Conservation (phyloP, 2,888 invertebrate genomes). For the Hydrotaea diabolus region DNA sequence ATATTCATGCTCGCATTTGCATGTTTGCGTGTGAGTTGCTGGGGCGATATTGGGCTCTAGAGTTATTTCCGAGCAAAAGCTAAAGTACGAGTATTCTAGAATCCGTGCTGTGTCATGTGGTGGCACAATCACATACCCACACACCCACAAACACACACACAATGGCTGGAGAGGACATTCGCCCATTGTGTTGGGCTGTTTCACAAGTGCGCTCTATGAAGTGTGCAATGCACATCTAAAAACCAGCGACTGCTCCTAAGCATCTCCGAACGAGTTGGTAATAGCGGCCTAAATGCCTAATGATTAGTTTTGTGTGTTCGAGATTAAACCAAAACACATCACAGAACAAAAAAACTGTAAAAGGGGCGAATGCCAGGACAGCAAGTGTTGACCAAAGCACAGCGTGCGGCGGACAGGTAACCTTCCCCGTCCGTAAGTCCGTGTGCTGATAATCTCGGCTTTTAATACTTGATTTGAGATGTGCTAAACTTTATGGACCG, state of each 20-base stretch:
- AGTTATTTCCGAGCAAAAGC: slow-evolving; percentile 20
- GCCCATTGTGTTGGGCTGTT: slow-evolving; percentile 5
- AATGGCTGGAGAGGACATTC: neutral
- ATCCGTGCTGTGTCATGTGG: slow-evolving; percentile 32
- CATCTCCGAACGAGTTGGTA: slow-evolving; percentile 45
- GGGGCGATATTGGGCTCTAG: slow-evolving; percentile 52
- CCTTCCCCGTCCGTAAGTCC: neutral
- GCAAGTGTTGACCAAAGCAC: neutral
- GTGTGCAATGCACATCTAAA: neutral
- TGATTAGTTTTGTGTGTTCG: slow-evolving; percentile 54
- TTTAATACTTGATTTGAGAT: slow-evolving; percentile 6
- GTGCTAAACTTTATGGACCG: slow-evolving; percentile 6
- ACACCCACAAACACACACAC: neutral
- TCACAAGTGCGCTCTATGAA: neutral
- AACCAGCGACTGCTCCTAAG: slow-evolving; percentile 43
- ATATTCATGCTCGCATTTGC: slow-evolving; percentile 43
- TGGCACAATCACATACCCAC: neutral
- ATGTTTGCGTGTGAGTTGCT: slow-evolving; percentile 1
- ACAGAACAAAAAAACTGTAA: neutral
- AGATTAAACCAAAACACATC: slow-evolving; percentile 37
- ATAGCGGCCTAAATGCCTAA: slow-evolving; percentile 51
- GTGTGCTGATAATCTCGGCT: slow-evolving; percentile 11
- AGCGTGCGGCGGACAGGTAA: no score
- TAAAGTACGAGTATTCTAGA: neutral
- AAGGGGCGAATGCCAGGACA: neutral